Conservation (phyloP, 2,797 vertebrate species). For the Chloroceryle amazona region DNA sequence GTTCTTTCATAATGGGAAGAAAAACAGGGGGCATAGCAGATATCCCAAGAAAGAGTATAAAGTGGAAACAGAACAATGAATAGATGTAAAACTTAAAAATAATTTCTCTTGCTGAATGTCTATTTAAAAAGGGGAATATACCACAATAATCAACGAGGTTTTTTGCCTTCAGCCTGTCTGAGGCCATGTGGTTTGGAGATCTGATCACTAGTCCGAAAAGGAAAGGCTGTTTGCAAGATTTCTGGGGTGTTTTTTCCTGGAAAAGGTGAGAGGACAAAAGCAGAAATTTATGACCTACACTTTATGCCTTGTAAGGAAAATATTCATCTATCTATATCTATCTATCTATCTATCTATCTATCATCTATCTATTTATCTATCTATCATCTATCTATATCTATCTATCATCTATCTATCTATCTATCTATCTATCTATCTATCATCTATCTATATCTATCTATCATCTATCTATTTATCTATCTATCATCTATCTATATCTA, state of each 20-base stretch:
- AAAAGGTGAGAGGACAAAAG: constrained; percentile 77
- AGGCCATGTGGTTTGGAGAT: constrained; percentile 76
- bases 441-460: neutral
- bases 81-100: neutral
- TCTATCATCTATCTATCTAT: too few relatives aligned
- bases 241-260: constrained; percentile 74
- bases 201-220: constrained; percentile 76
- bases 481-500: too few relatives aligned
- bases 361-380: neutral
- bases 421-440: neutral
- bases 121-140: constrained; percentile 63
- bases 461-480: too few relatives aligned
- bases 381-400: neutral
- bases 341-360: neutral
- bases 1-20: neutral
- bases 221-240: constrained; percentile 75
- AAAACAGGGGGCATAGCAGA: neutral
- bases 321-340: neutral
- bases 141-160: constrained; percentile 72
- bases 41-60: neutral
- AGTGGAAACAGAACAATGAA: constrained; percentile 1
- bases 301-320: constrained; percentile 41
- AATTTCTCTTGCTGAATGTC: constrained; percentile 58
- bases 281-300: constrained; percentile 63
- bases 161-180: constrained; percentile 79